Conservation (phyloP, 2,113 vertebrate genomes). For the Rhynchopsitta pachyrhyncha region DNA sequence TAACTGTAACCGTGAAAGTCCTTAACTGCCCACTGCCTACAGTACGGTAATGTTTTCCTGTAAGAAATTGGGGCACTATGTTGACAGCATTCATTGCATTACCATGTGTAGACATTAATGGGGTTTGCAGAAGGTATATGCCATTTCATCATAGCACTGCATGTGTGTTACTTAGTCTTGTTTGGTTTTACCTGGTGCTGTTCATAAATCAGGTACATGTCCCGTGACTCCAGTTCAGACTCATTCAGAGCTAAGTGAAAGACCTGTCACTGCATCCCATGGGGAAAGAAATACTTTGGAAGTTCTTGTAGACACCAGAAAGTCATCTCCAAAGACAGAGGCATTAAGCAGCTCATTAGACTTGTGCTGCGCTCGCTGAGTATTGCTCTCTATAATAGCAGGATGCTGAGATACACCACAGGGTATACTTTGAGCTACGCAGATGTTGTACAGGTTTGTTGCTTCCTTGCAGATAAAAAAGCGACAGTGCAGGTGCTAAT, state of each 20-base stretch:
- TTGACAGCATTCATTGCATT: background rate
- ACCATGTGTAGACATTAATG: background rate
- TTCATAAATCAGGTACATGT: rapidly evolving
- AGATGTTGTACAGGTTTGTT: constrained; percentile 42
- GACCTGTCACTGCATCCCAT: background rate
- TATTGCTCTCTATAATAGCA: background rate
- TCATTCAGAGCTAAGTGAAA: background rate
- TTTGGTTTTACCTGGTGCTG: background rate
- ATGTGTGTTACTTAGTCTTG: background rate
- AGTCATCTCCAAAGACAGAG: background rate
- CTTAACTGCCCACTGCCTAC: background rate
- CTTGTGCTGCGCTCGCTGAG: background rate
- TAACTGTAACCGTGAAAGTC: background rate
- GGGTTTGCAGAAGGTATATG: background rate
- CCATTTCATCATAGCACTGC: rapidly evolving
- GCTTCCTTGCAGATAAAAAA: background rate
- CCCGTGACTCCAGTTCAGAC: background rate
- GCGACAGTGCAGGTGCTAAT: constrained; percentile 54
- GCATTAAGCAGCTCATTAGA: background rate
- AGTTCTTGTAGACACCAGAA: background rate
- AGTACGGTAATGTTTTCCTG: background rate
- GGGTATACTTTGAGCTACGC: background rate
- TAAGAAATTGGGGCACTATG: background rate
- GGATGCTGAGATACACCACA: background rate
- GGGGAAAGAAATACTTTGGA: background rate